These are phyloP conservation scores for Neosilurus mollespiculum DNA, from an alignment of 2,797 vertebrate genomes.

Conservation along the genomic window DNA sequence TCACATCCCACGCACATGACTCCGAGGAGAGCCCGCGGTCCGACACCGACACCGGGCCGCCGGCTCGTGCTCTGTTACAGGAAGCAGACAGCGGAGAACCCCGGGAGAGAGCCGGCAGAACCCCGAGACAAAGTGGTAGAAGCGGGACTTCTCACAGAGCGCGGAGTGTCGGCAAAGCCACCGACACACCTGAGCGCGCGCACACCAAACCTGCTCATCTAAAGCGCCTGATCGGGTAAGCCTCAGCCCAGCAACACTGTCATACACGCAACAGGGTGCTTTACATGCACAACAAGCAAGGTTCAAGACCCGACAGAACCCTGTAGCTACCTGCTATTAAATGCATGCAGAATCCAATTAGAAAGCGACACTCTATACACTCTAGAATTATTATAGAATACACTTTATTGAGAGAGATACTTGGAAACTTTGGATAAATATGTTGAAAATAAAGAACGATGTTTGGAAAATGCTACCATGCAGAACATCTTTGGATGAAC, in stretches of 20 bases:
- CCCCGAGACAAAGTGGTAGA: conserved; percentile 60
- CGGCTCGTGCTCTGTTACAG: conserved; percentile 11
- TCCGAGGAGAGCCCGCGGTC: neutral
- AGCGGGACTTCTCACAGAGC: conserved; percentile 56
- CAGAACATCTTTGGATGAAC: neutral
- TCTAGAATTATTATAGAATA: neutral
- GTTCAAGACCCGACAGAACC: neutral
- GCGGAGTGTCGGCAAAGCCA: conserved; percentile 66
- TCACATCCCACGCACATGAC: neutral
- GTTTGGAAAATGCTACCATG: neutral
- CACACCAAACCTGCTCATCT: conserved; percentile 55
- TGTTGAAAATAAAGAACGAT: neutral
- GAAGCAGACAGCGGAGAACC: conserved; percentile 53
- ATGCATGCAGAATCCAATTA: neutral
- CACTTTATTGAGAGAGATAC: neutral
- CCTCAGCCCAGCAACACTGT: conserved; percentile 11
- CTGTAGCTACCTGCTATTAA: no score
- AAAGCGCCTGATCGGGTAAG: conserved; percentile 75
- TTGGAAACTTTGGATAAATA: neutral
- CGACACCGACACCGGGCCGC: neutral
- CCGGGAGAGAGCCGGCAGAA: conserved; percentile 58
- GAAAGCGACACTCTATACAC: neutral
- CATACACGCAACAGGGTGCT: neutral
- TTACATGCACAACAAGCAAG: neutral
- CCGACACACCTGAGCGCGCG: conserved; percentile 54